Evolutionary conservation across 1,140 invertebrate genomes (phyloP).

Genomic region (Drosophila carrolli): DNA sequence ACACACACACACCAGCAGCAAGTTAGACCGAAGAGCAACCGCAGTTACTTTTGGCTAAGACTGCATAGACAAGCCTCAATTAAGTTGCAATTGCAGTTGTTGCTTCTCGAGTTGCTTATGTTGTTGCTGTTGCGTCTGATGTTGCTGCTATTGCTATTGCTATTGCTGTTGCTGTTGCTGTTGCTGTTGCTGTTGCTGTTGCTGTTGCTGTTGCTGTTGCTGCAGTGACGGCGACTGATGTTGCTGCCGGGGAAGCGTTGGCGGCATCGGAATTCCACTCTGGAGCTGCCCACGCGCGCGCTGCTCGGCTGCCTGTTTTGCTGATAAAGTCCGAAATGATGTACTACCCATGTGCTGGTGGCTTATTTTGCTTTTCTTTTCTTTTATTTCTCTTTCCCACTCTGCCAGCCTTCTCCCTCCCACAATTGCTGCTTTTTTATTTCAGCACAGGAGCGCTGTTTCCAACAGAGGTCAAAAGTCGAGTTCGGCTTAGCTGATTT

Average conservation of each 20-base stretch:
- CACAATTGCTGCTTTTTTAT: constrained; percentile 14
- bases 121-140: constrained; percentile 22
- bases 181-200: constrained; percentile 38
- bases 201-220: constrained; percentile 32
- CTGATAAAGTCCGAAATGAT: constrained; percentile 83
- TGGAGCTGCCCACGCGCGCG: constrained; percentile 66
- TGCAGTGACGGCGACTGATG: constrained; percentile 24
- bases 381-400: constrained; percentile 9
- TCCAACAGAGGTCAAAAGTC: neutral
- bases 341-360: constrained; percentile 72
- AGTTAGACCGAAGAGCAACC: constrained; percentile 51
- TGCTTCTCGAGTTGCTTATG: constrained; percentile 36
- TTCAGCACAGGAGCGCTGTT: constrained; percentile 10
- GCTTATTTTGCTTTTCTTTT: constrained; percentile 43
- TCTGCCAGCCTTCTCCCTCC: neutral
- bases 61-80: constrained; percentile 79
- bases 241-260: constrained; percentile 57
- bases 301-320: constrained; percentile 58
- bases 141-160: constrained; percentile 16
- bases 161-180: constrained; percentile 20
- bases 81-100: constrained; percentile 79
- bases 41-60: constrained; percentile 70
- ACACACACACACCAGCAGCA: constrained; percentile 6
- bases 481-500: neutral
- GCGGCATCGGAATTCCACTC: constrained; percentile 68